A percentile compares a stretch with the other conserved stretches of the same genome.
These are phyloP conservation scores for Frieseomelitta varia DNA, from an alignment of 1,140 invertebrate genomes.

Conservation along the genomic window DNA sequence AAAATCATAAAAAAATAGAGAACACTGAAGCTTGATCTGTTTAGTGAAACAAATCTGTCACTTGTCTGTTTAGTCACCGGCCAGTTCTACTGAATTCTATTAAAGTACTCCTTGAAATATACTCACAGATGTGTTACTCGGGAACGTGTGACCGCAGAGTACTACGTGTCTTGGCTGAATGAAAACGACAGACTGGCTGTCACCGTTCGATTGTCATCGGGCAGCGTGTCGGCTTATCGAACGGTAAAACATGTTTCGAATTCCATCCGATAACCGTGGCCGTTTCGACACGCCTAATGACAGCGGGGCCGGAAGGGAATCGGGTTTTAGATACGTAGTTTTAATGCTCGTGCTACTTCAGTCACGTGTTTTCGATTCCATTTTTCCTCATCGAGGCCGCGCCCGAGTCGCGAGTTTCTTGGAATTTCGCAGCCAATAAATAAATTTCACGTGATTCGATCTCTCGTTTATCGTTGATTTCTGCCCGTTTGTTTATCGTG, in stretches of 20 bases:
- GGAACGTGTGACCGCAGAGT: too few relatives aligned
- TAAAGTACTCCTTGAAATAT: not conserved
- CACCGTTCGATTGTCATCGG: not conserved
- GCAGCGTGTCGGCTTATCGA: not conserved
- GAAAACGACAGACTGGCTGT: too few relatives aligned
- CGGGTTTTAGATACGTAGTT: not conserved
- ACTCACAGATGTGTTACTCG: not conserved
- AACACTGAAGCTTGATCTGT: too few relatives aligned
- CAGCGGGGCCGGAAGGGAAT: not conserved
- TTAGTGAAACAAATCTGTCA: not conserved
- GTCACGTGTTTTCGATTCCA: not conserved
- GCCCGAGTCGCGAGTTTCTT: too few relatives aligned
- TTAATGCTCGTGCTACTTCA: not conserved
- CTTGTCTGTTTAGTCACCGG: rapidly evolving
- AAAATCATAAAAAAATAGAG: too few relatives aligned
- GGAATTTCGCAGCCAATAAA: too few relatives aligned
- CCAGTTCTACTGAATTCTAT: not conserved
- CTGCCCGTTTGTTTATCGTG: too few relatives aligned
- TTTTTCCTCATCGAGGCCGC: not conserved
- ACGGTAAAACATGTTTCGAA: rapidly evolving
- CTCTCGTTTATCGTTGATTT: too few relatives aligned
- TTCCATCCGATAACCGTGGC: not conserved
- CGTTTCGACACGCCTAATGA: not conserved
- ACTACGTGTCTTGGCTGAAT: too few relatives aligned
- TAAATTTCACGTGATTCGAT: too few relatives aligned